Conservation (phyloP, 2,113 vertebrate species). For the Callospermophilus lateralis region DNA sequence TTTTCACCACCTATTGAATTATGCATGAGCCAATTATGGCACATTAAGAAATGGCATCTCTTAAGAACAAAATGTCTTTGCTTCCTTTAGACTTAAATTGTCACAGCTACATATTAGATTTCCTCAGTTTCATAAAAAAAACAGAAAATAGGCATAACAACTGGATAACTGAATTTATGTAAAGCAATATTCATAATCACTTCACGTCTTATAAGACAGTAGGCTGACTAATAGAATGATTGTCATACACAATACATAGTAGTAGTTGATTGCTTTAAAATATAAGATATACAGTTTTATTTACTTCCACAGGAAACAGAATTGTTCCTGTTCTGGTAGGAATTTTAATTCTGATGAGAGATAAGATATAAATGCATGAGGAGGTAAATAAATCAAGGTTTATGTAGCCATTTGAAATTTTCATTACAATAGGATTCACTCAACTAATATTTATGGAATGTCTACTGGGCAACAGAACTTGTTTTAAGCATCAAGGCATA, state of each 20-base stretch:
- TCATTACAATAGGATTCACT: neutral
- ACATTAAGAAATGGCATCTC: neutral
- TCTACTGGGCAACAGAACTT: neutral
- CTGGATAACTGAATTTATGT: neutral
- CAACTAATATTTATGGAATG: neutral
- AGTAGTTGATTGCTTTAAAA: neutral
- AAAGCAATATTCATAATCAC: neutral
- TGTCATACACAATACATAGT: neutral
- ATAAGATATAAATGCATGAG: neutral
- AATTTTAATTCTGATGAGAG: neutral
- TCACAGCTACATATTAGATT: neutral
- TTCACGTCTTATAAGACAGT: neutral
- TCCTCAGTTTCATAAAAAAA: neutral
- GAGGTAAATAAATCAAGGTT: neutral
- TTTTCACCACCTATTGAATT: neutral
- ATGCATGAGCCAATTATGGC: neutral
- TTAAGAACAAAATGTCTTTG: neutral
- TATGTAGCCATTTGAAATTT: constrained; percentile 1
- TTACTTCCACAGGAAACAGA: neutral
- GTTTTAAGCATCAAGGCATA: neutral
- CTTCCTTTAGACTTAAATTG: neutral
- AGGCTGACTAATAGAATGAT: neutral
- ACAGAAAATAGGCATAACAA: neutral
- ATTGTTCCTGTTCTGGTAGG: neutral
- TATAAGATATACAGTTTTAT: neutral